phyloP scores from a whole-genome alignment of 2,113 vertebrate genomes.

The Dicerorhinus sumatrensis region DNA sequence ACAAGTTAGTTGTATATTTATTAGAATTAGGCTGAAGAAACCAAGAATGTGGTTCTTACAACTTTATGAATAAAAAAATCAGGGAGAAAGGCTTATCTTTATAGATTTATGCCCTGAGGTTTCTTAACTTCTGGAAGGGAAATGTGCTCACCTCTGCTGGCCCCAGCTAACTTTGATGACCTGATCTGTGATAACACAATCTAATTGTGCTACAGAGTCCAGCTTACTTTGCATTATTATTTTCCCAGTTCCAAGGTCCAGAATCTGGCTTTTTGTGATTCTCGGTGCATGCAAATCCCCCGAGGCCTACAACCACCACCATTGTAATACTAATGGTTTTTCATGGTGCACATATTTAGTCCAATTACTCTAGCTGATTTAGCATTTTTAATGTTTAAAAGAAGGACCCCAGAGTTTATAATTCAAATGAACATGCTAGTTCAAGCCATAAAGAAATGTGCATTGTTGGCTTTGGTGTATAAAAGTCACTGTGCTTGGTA shows the following conservation, averaged over 20 bases:
- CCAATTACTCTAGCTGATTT: background rate
- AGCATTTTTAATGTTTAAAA: background rate
- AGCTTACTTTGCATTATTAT: background rate
- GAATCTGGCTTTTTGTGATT: background rate
- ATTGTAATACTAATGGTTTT: background rate
- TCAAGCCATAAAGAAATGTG: background rate
- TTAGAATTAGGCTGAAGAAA: slow-evolving; percentile 9
- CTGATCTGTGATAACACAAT: background rate
- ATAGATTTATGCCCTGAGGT: background rate
- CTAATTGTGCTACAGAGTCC: background rate
- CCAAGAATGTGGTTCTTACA: background rate
- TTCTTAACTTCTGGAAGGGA: slow-evolving; percentile 5
- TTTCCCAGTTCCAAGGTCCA: background rate
- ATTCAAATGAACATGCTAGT: background rate
- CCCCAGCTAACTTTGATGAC: background rate
- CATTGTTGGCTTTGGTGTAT: background rate
- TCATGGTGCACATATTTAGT: background rate
- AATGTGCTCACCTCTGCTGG: background rate
- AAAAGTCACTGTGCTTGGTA: background rate
- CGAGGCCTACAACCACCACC: background rate
- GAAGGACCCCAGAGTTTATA: background rate
- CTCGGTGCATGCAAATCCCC: too few relatives aligned
- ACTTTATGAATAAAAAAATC: background rate
- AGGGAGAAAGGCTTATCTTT: background rate
- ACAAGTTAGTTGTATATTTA: background rate